A percentile compares a stretch with the other conserved stretches of the same genome.
phyloP scores from a whole-genome alignment of 2,797 vertebrate genomes.

The Squalus acanthias region DNA sequence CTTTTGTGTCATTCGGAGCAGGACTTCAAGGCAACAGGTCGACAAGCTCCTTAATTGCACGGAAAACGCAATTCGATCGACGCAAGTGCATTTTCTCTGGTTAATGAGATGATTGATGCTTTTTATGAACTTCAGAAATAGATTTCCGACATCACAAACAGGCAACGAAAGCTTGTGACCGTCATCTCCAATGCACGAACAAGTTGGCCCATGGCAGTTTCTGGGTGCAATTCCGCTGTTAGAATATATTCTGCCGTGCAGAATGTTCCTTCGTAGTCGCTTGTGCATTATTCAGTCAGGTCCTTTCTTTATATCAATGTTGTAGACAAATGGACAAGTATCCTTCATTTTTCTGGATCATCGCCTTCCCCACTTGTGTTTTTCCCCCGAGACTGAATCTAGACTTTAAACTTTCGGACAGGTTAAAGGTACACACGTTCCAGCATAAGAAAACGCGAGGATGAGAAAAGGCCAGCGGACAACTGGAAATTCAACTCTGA shows the following conservation, averaged over 20 bases:
- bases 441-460: background rate
- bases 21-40: no score
- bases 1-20: background rate
- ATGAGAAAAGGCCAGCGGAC: background rate
- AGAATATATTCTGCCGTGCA: background rate
- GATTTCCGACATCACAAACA: background rate
- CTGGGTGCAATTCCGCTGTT: background rate
- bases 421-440: background rate
- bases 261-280: background rate
- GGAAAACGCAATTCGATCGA: background rate
- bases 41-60: background rate
- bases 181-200: background rate
- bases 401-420: background rate
- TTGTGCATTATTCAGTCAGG: background rate
- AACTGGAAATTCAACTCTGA: background rate
- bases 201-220: background rate
- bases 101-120: background rate
- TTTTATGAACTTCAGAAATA: background rate
- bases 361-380: no score
- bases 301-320: background rate
- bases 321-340: background rate
- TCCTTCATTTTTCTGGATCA: background rate
- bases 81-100: background rate
- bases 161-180: background rate
- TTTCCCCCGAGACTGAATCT: background rate